A percentile compares a stretch with the other conserved stretches of the same genome.
These are phyloP conservation scores for Tetragonula clypearis DNA, from an alignment of 1,140 invertebrate genomes.

Conservation along the genomic window DNA sequence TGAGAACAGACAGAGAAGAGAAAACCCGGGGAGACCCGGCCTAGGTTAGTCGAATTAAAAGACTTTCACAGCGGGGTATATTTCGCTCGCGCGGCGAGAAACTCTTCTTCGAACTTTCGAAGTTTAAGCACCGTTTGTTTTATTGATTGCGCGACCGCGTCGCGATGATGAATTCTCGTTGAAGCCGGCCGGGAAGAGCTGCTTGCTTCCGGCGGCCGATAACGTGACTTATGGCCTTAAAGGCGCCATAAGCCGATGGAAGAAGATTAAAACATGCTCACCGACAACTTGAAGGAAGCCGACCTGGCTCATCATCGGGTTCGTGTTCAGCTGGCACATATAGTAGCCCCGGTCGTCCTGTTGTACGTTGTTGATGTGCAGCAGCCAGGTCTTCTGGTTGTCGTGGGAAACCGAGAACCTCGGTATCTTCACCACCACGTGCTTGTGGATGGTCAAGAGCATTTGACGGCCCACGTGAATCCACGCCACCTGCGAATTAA, in stretches of 20 bases:
- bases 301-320: slow-evolving; percentile 97
- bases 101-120: not conserved
- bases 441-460: slow-evolving; percentile 94
- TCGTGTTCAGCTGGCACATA: slow-evolving; percentile 97
- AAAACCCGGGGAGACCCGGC: too few species aligned
- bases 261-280: slow-evolving; percentile 82
- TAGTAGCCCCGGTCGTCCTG: slow-evolving; percentile 95
- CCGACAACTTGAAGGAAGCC: slow-evolving; percentile 97
- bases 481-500: slow-evolving; percentile 91
- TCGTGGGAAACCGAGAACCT: slow-evolving; percentile 94
- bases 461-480: slow-evolving; percentile 97
- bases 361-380: slow-evolving; percentile 93
- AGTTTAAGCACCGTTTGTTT: too few species aligned
- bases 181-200: not conserved
- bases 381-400: slow-evolving; percentile 94
- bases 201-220: not conserved
- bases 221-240: not conserved
- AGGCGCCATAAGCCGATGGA: not conserved
- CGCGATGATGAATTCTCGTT: not conserved
- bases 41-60: not conserved
- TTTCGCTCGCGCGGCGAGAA: not conserved
- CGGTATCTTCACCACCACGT: slow-evolving; percentile 93
- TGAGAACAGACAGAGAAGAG: slow-evolving; percentile 58
- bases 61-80: too few species aligned
- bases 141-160: not conserved